A percentile compares a stretch with the other conserved stretches of the same genome.
phyloP scores from a whole-genome alignment of 2,797 vertebrate genomes.

The Fistularia tabacaria region DNA sequence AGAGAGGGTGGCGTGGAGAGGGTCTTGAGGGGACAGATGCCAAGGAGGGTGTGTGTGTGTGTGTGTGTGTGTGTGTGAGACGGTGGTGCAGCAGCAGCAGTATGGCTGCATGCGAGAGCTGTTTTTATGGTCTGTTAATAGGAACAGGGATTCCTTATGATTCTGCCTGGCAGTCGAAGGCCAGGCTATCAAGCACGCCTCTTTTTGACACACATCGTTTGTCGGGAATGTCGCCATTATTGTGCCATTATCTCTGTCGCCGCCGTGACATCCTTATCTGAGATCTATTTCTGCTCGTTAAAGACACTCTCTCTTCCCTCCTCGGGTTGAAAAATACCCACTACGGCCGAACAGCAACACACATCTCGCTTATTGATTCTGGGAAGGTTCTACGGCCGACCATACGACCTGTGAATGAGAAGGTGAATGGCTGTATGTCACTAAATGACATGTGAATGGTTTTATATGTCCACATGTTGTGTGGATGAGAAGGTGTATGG shows the following conservation, averaged over 20 bases:
- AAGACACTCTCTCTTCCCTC: conserved; percentile 9
- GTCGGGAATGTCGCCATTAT: conserved; percentile 56
- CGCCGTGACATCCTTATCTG: conserved; percentile 52
- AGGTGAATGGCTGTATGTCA: too few relatives aligned
- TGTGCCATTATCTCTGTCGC: conserved; percentile 46
- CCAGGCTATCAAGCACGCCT: conserved; percentile 3
- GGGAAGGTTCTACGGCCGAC: too few relatives aligned
- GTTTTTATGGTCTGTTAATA: conserved; percentile 15
- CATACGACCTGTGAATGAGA: too few relatives aligned
- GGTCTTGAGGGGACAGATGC: neutral
- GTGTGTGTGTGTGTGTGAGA: neutral
- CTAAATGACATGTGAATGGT: too few relatives aligned
- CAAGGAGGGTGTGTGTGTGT: neutral
- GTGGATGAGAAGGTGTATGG: too few relatives aligned
- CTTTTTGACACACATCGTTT: conserved; percentile 17
- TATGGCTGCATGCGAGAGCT: neutral
- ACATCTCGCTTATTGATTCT: too few relatives aligned
- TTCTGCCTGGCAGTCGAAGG: conserved; percentile 11
- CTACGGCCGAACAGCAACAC: too few relatives aligned
- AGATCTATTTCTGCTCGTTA: conserved; percentile 39
- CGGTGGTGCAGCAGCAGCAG: conserved; percentile 10
- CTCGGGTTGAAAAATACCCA: too few relatives aligned
- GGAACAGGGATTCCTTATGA: conserved; percentile 9
- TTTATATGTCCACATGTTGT: too few relatives aligned
- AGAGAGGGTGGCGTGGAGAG: too few relatives aligned